Percentiles rank a stretch among this genome's conserved stretches.
Conservation (phyloP, 2,797 vertebrate genomes). For the Mycteria americana region DNA sequence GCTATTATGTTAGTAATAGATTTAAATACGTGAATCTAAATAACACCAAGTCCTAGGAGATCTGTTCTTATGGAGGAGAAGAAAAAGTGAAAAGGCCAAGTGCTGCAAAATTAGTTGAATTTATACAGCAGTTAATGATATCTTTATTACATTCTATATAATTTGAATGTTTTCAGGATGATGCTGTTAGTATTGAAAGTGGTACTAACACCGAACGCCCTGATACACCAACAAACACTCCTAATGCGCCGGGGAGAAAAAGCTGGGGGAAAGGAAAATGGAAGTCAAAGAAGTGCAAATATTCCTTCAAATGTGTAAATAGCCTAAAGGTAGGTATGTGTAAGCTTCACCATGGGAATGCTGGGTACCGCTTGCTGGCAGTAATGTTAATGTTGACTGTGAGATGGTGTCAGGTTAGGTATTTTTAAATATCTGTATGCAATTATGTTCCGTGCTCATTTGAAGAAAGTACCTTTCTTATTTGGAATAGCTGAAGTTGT, state of each 20-base stretch:
- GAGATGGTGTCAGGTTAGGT: not conserved
- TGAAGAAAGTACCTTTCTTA: not conserved
- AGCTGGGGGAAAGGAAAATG: conserved; percentile 99
- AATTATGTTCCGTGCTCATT: not conserved
- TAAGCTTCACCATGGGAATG: not conserved
- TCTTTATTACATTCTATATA: not conserved
- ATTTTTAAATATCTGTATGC: not conserved
- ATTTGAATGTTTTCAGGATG: conserved; percentile 81
- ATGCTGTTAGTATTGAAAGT: conserved; percentile 93
- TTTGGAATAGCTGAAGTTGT: not conserved
- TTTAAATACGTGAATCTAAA: not conserved
- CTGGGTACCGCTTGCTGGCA: not conserved
- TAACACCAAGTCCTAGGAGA: not conserved
- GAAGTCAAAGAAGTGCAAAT: conserved; percentile 99
- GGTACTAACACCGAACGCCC: conserved; percentile 93
- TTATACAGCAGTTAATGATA: not conserved
- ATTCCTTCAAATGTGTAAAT: conserved; percentile 98
- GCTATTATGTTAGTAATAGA: not conserved
- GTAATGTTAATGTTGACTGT: not conserved
- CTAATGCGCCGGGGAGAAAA: conserved; percentile 92
- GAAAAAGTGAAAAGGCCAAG: not conserved
- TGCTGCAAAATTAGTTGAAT: not conserved
- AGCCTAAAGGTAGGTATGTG: conserved; percentile 87
- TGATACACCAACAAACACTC: conserved; percentile 95
- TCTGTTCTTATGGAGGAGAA: not conserved